Evolutionary conservation across 2,888 invertebrate species (phyloP).

Genomic region (Dryobota labecula): DNA sequence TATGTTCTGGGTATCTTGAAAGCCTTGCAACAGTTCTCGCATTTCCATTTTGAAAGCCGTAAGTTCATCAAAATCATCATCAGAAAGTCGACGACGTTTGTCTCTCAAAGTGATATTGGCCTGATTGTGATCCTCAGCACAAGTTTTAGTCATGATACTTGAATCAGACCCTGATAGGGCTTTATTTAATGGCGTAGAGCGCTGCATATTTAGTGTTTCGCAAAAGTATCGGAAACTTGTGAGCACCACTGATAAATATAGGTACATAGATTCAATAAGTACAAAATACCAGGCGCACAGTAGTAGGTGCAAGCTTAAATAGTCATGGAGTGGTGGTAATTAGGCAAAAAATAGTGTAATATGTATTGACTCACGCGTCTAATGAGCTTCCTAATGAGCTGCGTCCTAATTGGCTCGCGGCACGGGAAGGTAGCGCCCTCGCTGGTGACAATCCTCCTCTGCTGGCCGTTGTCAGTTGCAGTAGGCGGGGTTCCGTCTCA

Average conservation of each 20-base stretch:
- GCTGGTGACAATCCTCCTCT: not conserved
- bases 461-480: not conserved
- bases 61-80: not conserved
- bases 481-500: not conserved
- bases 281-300: no score
- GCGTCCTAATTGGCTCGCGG: not conserved
- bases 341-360: not conserved
- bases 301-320: not conserved
- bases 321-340: not conserved
- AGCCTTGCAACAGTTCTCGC: not conserved
- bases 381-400: not conserved
- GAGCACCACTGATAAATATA: not conserved
- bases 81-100: not conserved
- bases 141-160: not conserved
- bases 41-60: constrained; percentile 1
- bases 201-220: not conserved
- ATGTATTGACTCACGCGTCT: not conserved
- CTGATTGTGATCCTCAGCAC: not conserved
- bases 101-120: not conserved
- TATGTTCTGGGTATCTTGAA: no score
- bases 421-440: not conserved
- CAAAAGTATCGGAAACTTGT: not conserved
- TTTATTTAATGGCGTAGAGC: not conserved
- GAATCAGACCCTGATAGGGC: not conserved
- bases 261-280: no score